A percentile compares a stretch with the other conserved stretches of the same genome.
Evolutionary conservation across 2,888 invertebrate genomes (phyloP).

Genomic region (Amaurobius ferox): DNA sequence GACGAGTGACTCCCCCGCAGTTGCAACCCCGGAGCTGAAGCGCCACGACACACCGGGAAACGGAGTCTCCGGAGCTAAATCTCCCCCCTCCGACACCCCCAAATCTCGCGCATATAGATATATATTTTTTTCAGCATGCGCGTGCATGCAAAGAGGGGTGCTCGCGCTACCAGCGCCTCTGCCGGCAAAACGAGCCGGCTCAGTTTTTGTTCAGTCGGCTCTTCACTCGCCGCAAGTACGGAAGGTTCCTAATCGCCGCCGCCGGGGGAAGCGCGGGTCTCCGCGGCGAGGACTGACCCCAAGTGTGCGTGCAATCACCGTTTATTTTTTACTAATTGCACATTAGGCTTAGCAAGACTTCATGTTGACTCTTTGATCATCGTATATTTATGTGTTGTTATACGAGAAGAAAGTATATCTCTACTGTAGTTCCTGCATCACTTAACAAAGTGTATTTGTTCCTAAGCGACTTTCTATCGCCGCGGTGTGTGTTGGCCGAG

Average conservation of each 20-base stretch:
- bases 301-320: constrained; percentile 11
- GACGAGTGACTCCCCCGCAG: constrained; percentile 12
- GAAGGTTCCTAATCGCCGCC: constrained; percentile 52
- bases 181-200: constrained; percentile 12
- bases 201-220: constrained; percentile 40
- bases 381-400: constrained; percentile 33
- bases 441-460: constrained; percentile 58
- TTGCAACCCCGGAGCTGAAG: neutral
- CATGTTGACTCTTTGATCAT: constrained; percentile 35
- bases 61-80: constrained; percentile 9
- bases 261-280: neutral
- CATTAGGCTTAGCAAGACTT: constrained; percentile 58
- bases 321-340: constrained; percentile 40
- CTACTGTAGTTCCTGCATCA: constrained; percentile 51
- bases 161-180: constrained; percentile 45
- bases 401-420: constrained; percentile 32
- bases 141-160: constrained; percentile 47
- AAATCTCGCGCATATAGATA: constrained; percentile 42
- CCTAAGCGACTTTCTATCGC: constrained; percentile 44
- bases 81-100: constrained; percentile 16
- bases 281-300: constrained; percentile 8
- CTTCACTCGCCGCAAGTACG: constrained; percentile 33
- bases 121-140: constrained; percentile 28
- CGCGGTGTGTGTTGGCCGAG: constrained; percentile 25
- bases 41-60: constrained; percentile 21